Conservation (phyloP, 92 coral and sea anemone species). For the Porites rus region DNA sequence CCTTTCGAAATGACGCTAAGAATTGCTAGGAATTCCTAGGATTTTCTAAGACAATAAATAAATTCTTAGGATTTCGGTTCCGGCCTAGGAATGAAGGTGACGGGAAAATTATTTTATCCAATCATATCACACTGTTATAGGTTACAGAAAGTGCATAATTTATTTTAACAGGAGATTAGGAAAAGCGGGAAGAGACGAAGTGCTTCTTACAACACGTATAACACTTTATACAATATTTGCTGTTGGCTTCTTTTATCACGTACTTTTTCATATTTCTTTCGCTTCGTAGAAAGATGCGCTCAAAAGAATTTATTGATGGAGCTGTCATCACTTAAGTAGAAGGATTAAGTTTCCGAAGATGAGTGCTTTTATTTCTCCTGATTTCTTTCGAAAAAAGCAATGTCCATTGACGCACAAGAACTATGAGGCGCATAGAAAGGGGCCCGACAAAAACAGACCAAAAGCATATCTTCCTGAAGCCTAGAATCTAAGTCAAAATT, state of each 20-base stretch:
- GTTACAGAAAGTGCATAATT: too few relatives aligned
- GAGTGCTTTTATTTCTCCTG: neutral
- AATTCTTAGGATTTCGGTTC: too few relatives aligned
- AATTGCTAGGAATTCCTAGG: conserved; percentile 3
- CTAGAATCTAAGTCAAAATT: too few relatives aligned
- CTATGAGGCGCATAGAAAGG: too few relatives aligned
- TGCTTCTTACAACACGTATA: neutral
- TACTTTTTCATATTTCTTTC: neutral
- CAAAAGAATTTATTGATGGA: neutral
- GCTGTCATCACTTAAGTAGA: conserved; percentile 1
- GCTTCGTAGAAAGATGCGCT: neutral
- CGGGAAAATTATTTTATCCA: too few relatives aligned
- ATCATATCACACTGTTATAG: too few relatives aligned
- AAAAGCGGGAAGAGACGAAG: too few relatives aligned
- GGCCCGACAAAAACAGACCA: too few relatives aligned
- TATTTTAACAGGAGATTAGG: too few relatives aligned
- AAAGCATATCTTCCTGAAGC: too few relatives aligned
- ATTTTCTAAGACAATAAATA: neutral
- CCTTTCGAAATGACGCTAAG: neutral
- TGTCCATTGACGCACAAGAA: too few relatives aligned
- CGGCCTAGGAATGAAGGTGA: too few relatives aligned
- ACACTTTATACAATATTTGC: neutral
- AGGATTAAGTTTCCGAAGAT: conserved; percentile 22
- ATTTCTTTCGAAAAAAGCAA: conserved; percentile 13
- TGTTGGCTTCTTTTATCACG: neutral